Base-by-base conservation (phyloP, 2,888 invertebrate genomes). In the Chymomyza procnemis region DNA sequence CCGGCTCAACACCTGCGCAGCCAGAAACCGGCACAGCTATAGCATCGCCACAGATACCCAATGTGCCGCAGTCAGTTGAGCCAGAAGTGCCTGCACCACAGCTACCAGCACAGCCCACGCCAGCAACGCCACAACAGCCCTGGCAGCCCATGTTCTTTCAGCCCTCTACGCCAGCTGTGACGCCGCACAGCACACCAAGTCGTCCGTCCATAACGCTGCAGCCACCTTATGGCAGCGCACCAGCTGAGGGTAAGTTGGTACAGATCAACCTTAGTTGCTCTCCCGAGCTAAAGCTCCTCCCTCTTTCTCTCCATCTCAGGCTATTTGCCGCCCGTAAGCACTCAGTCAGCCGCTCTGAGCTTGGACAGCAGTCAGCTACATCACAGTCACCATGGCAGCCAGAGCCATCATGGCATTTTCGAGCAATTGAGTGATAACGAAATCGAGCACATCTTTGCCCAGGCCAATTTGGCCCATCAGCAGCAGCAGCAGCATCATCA, bases 31-130 rank as follows among this genome's bases (percentile, higher is more conserved):
- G 90, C 54, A 88, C 88, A 8, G 89, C 88, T 0, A 89, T 88
- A 57, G 90, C 89, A 8, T 72, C 88, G 1, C 90, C 90, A 8
- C 90, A 90, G 69, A 90, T 90, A 66, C 88, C 89, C 22, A 61
- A 66, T 16, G 47, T 67, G 1, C 79, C 77, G 0, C 61, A 73
- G 4, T 9, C 66, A 0, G n/a, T n/a, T n/a, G 75, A 78, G 14
- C 67, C 74, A 4, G 72, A 73, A 14, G 69, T 74, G 2, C 72
- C 74, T 19, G 30, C 64, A 65, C 84, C 30, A 4, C 73, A 41
- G 48, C 73, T n/a, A n/a, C n/a, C 61, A 64, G 62, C 74, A 19
- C 77, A 76, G 14, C 81, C 85, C 0, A 71, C 73, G 52, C 75
- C 78, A 14, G 82, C 85, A 0, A 71, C 73, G 52, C 76, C 78